These are phyloP conservation scores for Squalus acanthias DNA, from an alignment of 2,797 vertebrate genomes.

Conservation along the genomic window DNA sequence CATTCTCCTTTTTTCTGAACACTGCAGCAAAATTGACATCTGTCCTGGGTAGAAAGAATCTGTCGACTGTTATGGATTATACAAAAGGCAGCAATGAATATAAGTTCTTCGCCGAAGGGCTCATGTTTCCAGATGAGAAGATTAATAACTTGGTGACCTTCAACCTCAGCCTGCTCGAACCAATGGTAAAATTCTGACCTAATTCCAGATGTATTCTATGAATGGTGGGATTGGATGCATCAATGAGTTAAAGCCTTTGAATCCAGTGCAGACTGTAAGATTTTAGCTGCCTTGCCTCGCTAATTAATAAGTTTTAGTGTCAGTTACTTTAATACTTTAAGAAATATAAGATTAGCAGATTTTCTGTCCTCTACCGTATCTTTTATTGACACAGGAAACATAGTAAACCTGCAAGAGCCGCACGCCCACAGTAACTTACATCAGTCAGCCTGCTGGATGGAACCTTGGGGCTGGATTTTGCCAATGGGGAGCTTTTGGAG, in stretches of 20 bases:
- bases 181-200: conserved; percentile 7
- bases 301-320: neutral
- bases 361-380: neutral
- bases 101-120: conserved; percentile 75
- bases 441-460: too few species aligned
- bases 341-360: neutral
- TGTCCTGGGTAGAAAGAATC: conserved; percentile 58
- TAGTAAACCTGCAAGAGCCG: neutral
- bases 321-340: neutral
- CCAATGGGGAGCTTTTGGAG: too few species aligned
- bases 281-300: neutral
- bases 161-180: conserved; percentile 67
- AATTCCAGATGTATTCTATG: neutral
- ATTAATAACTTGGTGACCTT: conserved; percentile 74
- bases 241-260: neutral
- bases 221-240: neutral
- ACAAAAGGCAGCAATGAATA: conserved; percentile 51
- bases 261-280: neutral
- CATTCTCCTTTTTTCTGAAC: neutral
- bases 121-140: conserved; percentile 69
- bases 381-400: neutral
- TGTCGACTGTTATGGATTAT: conserved; percentile 62
- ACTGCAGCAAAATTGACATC: neutral
- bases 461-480: too few species aligned
- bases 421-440: too few species aligned